Evolutionary conservation across 2,888 invertebrate genomes (phyloP).

Genomic region (Acleris holmiana): DNA sequence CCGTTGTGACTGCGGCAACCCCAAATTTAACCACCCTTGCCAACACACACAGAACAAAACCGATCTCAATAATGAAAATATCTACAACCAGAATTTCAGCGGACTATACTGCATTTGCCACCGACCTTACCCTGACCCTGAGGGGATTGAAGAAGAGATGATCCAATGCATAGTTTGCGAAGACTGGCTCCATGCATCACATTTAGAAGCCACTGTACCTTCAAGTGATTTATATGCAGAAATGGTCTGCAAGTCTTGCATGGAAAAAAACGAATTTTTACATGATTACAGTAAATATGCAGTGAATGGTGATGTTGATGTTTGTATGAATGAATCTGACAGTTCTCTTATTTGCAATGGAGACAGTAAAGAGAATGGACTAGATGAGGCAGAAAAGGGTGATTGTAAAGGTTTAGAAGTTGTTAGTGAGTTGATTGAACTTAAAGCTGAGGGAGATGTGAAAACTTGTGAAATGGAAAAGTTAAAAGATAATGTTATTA

Average conservation of each 20-base stretch:
- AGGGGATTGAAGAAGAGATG: conserved; percentile 95
- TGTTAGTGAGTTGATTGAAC: conserved; percentile 25
- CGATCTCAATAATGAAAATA: conserved; percentile 88
- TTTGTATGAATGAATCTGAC: conserved; percentile 47
- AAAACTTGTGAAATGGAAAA: conserved; percentile 17
- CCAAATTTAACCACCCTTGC: conserved; percentile 89
- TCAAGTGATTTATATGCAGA: conserved; percentile 88
- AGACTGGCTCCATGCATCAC: conserved; percentile 97
- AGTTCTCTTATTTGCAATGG: conserved; percentile 44
- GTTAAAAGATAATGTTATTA: conserved; percentile 20
- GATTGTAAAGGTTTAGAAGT: conserved; percentile 39
- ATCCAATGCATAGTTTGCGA: conserved; percentile 98
- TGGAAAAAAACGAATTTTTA: conserved; percentile 90
- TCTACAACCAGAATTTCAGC: conserved; percentile 97
- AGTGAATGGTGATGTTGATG: conserved; percentile 58
- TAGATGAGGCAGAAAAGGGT: conserved; percentile 41
- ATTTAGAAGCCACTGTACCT: conserved; percentile 86
- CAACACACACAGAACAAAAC: conserved; percentile 87
- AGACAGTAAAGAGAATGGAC: conserved; percentile 38
- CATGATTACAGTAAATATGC: conserved; percentile 86
- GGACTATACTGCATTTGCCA: conserved; percentile 96
- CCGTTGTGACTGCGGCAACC: conserved; percentile 97
- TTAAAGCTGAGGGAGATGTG: conserved; percentile 18
- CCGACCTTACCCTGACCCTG: conserved; percentile 97
- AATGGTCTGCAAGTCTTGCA: conserved; percentile 92